Evolutionary conservation across 1,140 invertebrate species (phyloP).

Genomic region (Bombus consobrinus): DNA sequence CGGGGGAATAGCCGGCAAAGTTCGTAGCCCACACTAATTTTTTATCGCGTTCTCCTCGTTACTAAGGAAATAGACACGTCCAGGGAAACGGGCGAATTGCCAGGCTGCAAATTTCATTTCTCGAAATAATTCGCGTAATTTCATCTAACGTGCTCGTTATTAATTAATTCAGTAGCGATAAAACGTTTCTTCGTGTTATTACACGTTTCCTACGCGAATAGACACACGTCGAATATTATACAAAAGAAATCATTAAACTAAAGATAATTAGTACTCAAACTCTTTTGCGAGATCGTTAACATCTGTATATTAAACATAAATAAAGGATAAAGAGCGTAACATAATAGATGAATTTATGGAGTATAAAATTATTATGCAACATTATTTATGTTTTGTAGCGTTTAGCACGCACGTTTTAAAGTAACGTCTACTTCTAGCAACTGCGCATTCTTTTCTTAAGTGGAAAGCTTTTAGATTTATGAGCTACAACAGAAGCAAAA

Average conservation of each 20-base stretch:
- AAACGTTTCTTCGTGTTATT: neutral
- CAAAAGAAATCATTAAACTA: neutral
- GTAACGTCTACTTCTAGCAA: neutral
- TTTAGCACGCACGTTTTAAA: neutral
- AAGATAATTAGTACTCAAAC: neutral
- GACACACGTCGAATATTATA: neutral
- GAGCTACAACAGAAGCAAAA: neutral
- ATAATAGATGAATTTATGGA: neutral
- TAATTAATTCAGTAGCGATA: neutral
- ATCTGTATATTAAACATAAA: neutral
- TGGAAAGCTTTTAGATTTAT: neutral
- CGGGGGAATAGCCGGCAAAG: neutral
- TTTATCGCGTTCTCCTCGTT: neutral
- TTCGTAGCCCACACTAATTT: neutral
- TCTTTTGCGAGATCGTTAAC: too few relatives aligned
- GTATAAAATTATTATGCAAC: neutral
- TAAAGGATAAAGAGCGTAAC: neutral
- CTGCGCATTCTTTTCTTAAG: neutral
- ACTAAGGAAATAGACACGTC: neutral
- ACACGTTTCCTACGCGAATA: neutral
- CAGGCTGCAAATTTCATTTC: conserved; percentile 4
- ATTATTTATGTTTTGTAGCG: neutral
- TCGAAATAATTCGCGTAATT: neutral
- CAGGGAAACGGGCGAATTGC: neutral
- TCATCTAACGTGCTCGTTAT: neutral